Conservation (phyloP, 2,888 invertebrate genomes). For the Oscheius sp. region DNA sequence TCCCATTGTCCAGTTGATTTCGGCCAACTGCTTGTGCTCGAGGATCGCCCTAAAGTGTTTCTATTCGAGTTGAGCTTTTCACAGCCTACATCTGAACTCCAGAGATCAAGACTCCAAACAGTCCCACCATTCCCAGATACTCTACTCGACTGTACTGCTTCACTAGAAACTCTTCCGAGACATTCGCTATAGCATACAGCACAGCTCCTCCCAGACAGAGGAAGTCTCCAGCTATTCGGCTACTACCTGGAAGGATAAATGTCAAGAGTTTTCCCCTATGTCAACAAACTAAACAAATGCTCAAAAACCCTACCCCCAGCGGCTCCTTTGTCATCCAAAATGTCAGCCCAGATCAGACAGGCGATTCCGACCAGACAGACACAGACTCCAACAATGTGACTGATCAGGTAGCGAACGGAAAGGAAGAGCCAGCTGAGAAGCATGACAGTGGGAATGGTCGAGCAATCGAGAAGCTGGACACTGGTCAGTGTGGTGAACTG, state of each 20-base stretch:
- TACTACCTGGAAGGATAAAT: conserved; percentile 79
- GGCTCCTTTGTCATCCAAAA: conserved; percentile 77
- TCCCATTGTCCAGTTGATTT: conserved; percentile 79
- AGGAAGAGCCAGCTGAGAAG: conserved; percentile 84
- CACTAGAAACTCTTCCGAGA: conserved; percentile 85
- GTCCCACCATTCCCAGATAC: conserved; percentile 85
- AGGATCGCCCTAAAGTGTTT: conserved; percentile 75
- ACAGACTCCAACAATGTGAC: conserved; percentile 77
- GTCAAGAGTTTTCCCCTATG: neutral
- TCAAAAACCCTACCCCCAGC: conserved; percentile 47
- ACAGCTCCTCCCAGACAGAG: conserved; percentile 83
- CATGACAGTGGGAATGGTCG: conserved; percentile 86
- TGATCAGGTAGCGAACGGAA: conserved; percentile 80
- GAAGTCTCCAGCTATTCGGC: conserved; percentile 86
- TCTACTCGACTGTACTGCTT: conserved; percentile 83
- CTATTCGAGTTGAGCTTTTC: neutral
- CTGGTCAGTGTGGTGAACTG: conserved; percentile 82
- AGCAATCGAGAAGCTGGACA: conserved; percentile 86
- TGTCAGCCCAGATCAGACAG: conserved; percentile 86
- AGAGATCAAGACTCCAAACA: conserved; percentile 84
- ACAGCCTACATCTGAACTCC: conserved; percentile 81
- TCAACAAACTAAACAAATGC: too few relatives aligned
- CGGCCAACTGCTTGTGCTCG: conserved; percentile 81
- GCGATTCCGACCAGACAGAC: conserved; percentile 86
- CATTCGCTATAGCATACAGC: conserved; percentile 77